A percentile compares a stretch with the other conserved stretches of the same genome.
Evolutionary conservation across 2,113 vertebrate species (phyloP).

Genomic region (Apteryx mantelli): DNA sequence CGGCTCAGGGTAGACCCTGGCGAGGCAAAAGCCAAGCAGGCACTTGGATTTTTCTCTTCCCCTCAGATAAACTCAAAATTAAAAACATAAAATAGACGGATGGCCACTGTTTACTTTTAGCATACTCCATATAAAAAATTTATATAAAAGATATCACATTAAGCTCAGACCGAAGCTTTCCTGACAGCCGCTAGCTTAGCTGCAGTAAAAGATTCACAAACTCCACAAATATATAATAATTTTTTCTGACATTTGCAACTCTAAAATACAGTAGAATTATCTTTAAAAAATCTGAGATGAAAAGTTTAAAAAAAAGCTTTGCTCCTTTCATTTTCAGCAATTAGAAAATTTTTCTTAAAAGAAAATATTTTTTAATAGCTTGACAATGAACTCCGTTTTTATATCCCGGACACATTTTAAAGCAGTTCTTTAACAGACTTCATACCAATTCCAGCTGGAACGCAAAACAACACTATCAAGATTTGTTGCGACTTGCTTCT

Average conservation of each 20-base stretch:
- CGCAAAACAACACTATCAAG: neutral
- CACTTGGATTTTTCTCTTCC: neutral
- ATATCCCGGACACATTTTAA: neutral
- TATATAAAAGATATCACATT: neutral
- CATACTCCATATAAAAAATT: neutral
- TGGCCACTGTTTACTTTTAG: neutral
- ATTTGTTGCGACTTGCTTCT: constrained; percentile 50
- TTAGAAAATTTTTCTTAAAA: neutral
- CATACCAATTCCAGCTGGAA: neutral
- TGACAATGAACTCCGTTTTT: neutral
- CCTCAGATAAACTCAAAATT: neutral
- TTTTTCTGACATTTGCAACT: neutral
- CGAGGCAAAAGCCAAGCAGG: too few species aligned
- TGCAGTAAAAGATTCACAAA: constrained; percentile 18
- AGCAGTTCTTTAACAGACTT: neutral
- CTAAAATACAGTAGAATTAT: neutral
- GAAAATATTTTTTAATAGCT: neutral
- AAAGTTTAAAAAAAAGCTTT: neutral
- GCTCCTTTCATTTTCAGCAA: neutral
- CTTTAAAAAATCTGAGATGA: neutral
- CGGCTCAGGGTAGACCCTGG: too few species aligned
- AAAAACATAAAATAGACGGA: neutral
- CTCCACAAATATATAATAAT: neutral
- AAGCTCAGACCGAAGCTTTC: constrained; percentile 1
- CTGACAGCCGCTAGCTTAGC: neutral